Percentiles rank a stretch among this genome's conserved stretches.
phyloP scores from a whole-genome alignment of 2,888 invertebrate species.

The Clunio marinus region DNA sequence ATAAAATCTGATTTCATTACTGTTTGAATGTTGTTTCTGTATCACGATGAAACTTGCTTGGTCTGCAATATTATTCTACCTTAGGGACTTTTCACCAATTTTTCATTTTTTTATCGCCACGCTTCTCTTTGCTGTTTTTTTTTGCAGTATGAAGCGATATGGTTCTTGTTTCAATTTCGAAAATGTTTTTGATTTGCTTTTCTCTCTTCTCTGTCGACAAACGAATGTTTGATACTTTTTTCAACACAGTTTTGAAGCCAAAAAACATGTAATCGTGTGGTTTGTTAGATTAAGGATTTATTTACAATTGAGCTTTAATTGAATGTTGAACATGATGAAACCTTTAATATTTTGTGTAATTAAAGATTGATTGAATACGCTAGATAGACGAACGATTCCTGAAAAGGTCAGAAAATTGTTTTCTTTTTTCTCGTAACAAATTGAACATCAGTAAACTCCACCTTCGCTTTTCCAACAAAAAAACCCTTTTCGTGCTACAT shows the following conservation, averaged over 20 bases:
- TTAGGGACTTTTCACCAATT: conserved; percentile 34
- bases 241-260: background rate
- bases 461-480: conserved; percentile 22
- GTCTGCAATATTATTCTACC: conserved; percentile 34
- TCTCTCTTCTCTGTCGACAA: background rate
- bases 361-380: conserved; percentile 29
- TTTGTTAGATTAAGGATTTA: conserved; percentile 15
- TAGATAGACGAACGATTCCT: background rate
- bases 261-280: conserved; percentile 18
- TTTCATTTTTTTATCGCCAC: conserved; percentile 33
- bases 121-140: background rate
- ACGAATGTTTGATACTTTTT: background rate
- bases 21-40: conserved; percentile 28
- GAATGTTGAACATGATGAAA: conserved; percentile 22
- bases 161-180: background rate
- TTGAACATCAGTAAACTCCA: conserved; percentile 34
- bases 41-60: no score
- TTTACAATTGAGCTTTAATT: conserved; percentile 38
- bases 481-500: conserved; percentile 10
- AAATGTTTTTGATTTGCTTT: conserved; percentile 20
- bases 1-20: no score
- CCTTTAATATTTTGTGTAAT: conserved; percentile 32
- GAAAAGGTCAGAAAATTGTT: conserved; percentile 26
- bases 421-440: conserved; percentile 23
- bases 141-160: conserved; percentile 1